These are phyloP conservation scores for Therioaphis trifolii DNA, from an alignment of 2,888 invertebrate genomes.

Conservation along the genomic window DNA sequence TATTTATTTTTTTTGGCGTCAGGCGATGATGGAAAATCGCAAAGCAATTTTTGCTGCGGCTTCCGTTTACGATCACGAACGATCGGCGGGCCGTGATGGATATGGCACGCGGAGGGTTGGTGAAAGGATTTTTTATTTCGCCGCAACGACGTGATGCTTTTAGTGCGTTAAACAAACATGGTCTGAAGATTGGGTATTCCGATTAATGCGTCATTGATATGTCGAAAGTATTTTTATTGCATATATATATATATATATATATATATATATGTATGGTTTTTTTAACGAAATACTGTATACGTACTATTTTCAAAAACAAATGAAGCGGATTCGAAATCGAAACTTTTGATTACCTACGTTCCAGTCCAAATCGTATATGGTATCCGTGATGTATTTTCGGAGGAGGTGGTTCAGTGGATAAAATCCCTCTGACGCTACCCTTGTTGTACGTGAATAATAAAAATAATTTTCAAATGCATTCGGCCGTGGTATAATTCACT, in stretches of 20 bases:
- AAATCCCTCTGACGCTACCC: no score
- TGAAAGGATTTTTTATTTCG: slow-evolving; percentile 46
- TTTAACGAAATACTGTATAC: background rate
- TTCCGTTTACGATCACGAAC: slow-evolving; percentile 36
- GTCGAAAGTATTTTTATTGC: background rate
- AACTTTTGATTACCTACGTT: background rate
- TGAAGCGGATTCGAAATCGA: background rate
- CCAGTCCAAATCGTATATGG: no score
- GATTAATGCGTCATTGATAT: slow-evolving; percentile 37
- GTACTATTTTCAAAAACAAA: background rate
- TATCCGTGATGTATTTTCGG: no score
- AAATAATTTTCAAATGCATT: no score
- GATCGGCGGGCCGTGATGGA: background rate
- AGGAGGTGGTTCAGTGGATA: no score
- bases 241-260: background rate
- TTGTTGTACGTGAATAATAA: no score
- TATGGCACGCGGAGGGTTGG: background rate
- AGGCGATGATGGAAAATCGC: slow-evolving; percentile 56
- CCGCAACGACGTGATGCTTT: slow-evolving; percentile 41
- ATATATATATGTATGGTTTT: background rate
- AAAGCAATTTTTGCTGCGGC: slow-evolving; percentile 41
- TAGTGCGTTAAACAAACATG: slow-evolving; percentile 50
- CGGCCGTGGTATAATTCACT: no score
- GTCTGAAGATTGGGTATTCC: slow-evolving; percentile 15
- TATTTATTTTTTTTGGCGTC: slow-evolving; percentile 27